These are phyloP conservation scores for Drosophila mulleri DNA, from an alignment of 2,888 invertebrate genomes.

Conservation along the genomic window DNA sequence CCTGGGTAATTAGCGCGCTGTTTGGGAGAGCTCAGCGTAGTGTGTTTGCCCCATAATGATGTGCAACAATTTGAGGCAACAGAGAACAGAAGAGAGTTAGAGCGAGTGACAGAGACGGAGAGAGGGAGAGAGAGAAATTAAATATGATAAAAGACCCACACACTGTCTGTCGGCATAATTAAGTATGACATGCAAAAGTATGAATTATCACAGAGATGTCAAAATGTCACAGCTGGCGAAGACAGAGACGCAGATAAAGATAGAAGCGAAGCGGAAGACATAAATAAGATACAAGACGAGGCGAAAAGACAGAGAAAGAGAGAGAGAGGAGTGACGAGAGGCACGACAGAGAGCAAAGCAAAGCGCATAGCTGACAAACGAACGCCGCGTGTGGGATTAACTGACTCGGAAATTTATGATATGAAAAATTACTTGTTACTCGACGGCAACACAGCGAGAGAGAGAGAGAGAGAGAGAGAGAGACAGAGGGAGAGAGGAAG, in stretches of 20 bases:
- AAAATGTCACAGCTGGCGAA: slow-evolving; percentile 80
- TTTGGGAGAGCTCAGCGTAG: slow-evolving; percentile 19
- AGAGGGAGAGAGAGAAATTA: slow-evolving; percentile 54
- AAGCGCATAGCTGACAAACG: slow-evolving; percentile 53
- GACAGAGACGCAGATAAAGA: slow-evolving; percentile 64
- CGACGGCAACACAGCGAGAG: slow-evolving; percentile 33
- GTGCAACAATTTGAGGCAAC: slow-evolving; percentile 53
- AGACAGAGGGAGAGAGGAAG: slow-evolving; percentile 3
- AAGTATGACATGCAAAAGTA: slow-evolving; percentile 84
- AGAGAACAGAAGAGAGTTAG: background rate
- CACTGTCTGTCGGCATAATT: slow-evolving; percentile 81
- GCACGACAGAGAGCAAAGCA: slow-evolving; percentile 16
- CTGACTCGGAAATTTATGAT: slow-evolving; percentile 82
- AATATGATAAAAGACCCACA: slow-evolving; percentile 79
- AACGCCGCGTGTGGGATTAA: slow-evolving; percentile 83
- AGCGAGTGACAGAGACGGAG: background rate
- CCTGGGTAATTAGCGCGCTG: slow-evolving; percentile 68
- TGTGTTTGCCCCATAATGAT: slow-evolving; percentile 57
- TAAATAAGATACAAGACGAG: slow-evolving; percentile 58
- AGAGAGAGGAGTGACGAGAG: background rate
- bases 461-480: slow-evolving; percentile 13
- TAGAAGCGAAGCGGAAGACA: slow-evolving; percentile 53
- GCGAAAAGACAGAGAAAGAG: slow-evolving; percentile 1
- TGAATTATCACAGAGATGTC: slow-evolving; percentile 84
- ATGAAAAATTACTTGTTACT: slow-evolving; percentile 81